Conservation (phyloP, 2,888 invertebrate genomes). For the Eumacrocentrus americanus region DNA sequence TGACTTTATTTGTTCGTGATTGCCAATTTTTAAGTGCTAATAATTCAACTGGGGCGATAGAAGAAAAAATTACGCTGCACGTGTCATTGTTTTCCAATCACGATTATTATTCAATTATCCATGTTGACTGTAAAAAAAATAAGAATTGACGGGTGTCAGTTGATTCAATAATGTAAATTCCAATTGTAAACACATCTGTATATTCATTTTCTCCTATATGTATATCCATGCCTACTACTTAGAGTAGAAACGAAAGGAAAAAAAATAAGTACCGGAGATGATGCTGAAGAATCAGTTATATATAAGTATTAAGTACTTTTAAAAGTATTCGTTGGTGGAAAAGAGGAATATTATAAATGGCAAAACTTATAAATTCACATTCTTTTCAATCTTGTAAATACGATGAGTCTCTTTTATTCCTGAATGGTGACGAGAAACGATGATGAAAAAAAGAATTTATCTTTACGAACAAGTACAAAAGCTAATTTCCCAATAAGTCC, state of each 20-base stretch:
- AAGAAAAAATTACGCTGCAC: slow-evolving; percentile 2
- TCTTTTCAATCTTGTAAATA: slow-evolving; percentile 46
- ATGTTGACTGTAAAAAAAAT: not conserved
- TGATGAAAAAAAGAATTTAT: slow-evolving; percentile 13
- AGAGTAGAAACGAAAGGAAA: not conserved
- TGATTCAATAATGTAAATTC: slow-evolving; percentile 3
- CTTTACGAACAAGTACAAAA: slow-evolving; percentile 54
- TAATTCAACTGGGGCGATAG: not conserved
- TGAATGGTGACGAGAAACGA: slow-evolving; percentile 4
- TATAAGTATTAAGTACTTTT: slow-evolving; percentile 6
- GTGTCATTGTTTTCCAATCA: slow-evolving; percentile 3
- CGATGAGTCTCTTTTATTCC: slow-evolving; percentile 43
- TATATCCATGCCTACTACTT: not conserved
- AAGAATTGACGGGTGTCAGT: not conserved
- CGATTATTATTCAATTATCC: slow-evolving; percentile 7
- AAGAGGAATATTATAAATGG: slow-evolving; percentile 1
- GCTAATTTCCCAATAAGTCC: slow-evolving; percentile 51
- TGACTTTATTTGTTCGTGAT: slow-evolving; percentile 1
- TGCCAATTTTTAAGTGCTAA: not conserved
- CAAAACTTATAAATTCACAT: slow-evolving; percentile 34
- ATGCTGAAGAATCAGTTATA: too few relatives aligned
- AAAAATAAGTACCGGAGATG: not conserved
- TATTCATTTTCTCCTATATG: not conserved
- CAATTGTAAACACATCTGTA: not conserved
- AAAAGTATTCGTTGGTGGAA: slow-evolving; percentile 15